Conservation (phyloP, 2,113 vertebrate genomes). For the Phrynosoma platyrhinos region DNA sequence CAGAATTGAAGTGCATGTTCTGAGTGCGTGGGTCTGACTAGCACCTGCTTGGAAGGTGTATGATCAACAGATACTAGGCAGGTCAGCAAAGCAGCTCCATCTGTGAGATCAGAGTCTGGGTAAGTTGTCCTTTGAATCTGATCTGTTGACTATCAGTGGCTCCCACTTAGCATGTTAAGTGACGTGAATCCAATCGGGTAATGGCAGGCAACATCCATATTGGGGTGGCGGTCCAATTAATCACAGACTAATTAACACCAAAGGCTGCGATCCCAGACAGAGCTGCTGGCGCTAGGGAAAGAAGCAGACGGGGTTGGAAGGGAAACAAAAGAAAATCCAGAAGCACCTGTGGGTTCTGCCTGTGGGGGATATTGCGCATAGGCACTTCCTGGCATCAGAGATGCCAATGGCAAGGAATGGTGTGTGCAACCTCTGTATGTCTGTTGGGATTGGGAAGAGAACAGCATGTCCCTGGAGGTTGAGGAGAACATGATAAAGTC, state of each 20-base stretch:
- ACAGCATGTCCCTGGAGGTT: not conserved
- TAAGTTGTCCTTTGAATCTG: not conserved
- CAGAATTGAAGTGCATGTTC: too few species aligned
- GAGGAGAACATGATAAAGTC: not conserved
- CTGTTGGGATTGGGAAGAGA: not conserved
- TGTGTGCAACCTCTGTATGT: not conserved
- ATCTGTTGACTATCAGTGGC: not conserved
- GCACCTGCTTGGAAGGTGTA: too few species aligned
- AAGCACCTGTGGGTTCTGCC: not conserved
- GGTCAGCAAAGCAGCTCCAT: not conserved
- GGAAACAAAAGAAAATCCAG: not conserved
- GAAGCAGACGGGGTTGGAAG: not conserved
- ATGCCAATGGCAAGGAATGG: not conserved
- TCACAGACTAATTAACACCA: conserved; percentile 44
- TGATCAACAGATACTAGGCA: not conserved
- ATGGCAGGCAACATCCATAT: conserved; percentile 32
- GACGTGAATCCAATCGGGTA: not conserved
- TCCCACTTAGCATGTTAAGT: not conserved
- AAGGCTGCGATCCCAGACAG: conserved; percentile 13
- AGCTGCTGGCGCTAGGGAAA: not conserved
- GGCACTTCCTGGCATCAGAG: not conserved
- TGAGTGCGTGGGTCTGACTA: too few species aligned
- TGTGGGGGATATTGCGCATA: too few species aligned
- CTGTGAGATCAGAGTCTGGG: not conserved
- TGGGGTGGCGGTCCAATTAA: accelerated